Percentiles rank a stretch among this genome's conserved stretches.
Conservation (phyloP, 2,888 invertebrate genomes). For the Bombyx huttoni region DNA sequence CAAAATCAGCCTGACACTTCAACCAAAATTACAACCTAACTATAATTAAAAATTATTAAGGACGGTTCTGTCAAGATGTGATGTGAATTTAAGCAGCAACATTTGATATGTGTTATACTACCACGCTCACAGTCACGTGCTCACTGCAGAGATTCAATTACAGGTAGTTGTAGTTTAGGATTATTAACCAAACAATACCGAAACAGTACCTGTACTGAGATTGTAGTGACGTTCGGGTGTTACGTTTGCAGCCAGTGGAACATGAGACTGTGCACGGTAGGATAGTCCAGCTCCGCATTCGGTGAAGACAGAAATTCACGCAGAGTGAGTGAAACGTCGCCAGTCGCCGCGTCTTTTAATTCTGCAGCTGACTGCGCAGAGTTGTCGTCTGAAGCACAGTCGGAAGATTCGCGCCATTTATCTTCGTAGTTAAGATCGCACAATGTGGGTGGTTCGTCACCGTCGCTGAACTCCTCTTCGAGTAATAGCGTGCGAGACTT, state of each 20-base stretch:
- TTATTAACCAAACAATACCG: slow-evolving; percentile 8
- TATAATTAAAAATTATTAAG: slow-evolving; percentile 33
- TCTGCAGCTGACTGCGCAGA: slow-evolving; percentile 51
- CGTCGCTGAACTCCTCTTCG: slow-evolving; percentile 54
- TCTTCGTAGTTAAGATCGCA: slow-evolving; percentile 54
- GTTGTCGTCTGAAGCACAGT: slow-evolving; percentile 59
- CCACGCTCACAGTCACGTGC: slow-evolving; percentile 10
- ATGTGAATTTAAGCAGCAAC: slow-evolving; percentile 30
- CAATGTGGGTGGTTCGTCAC: slow-evolving; percentile 58
- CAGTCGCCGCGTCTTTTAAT: slow-evolving; percentile 26
- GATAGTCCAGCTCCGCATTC: slow-evolving; percentile 60
- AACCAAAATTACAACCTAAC: neutral
- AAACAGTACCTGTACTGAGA: slow-evolving; percentile 14
- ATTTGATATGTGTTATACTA: slow-evolving; percentile 46
- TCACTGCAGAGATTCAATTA: slow-evolving; percentile 1
- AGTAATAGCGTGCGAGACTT: slow-evolving; percentile 31
- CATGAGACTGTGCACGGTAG: slow-evolving; percentile 66
- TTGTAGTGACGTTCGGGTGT: slow-evolving; percentile 19
- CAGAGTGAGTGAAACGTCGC: slow-evolving; percentile 36
- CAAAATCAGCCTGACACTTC: neutral
- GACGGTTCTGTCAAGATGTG: slow-evolving; percentile 48
- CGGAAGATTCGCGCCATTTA: slow-evolving; percentile 52
- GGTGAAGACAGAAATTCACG: slow-evolving; percentile 56
- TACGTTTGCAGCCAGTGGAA: slow-evolving; percentile 69
- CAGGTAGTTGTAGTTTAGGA: neutral